phyloP scores from a whole-genome alignment of 2,888 invertebrate species.

The Julus scandinavius region DNA sequence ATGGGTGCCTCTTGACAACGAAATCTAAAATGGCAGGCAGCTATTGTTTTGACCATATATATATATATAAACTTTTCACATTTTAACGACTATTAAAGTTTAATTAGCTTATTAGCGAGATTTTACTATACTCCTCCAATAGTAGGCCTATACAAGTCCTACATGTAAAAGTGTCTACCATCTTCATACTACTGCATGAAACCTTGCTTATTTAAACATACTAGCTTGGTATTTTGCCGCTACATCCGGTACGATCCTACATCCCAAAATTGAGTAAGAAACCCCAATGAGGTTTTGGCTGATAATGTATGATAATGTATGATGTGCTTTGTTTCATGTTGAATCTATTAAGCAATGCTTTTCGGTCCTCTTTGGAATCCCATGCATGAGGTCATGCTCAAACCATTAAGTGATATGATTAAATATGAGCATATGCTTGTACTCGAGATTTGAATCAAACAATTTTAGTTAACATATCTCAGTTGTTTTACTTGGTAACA shows the following conservation, averaged over 20 bases:
- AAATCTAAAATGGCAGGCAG: constrained; percentile 26
- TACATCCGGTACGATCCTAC: background rate
- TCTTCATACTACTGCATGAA: constrained; percentile 18
- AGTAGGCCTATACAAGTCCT: constrained; percentile 33
- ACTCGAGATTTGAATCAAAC: too few relatives aligned
- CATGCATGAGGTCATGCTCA: background rate
- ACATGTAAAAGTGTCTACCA: constrained; percentile 25
- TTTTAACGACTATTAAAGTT: constrained; percentile 26
- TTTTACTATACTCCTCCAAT: constrained; percentile 25
- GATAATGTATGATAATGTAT: background rate
- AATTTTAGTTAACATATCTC: too few relatives aligned
- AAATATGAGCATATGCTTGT: background rate
- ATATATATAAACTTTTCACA: constrained; percentile 31
- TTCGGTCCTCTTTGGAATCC: background rate
- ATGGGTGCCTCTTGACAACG: constrained; percentile 33
- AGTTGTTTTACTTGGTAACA: too few relatives aligned
- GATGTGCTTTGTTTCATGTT: background rate
- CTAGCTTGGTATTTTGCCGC: background rate
- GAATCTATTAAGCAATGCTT: background rate
- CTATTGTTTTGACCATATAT: constrained; percentile 26
- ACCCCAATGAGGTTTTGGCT: background rate
- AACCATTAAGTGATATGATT: background rate
- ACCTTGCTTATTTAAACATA: background rate
- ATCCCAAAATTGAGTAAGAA: background rate
- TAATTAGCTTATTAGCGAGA: constrained; percentile 33